Conservation (phyloP, 2,888 invertebrate species). For the Oscheius myriophilus region DNA sequence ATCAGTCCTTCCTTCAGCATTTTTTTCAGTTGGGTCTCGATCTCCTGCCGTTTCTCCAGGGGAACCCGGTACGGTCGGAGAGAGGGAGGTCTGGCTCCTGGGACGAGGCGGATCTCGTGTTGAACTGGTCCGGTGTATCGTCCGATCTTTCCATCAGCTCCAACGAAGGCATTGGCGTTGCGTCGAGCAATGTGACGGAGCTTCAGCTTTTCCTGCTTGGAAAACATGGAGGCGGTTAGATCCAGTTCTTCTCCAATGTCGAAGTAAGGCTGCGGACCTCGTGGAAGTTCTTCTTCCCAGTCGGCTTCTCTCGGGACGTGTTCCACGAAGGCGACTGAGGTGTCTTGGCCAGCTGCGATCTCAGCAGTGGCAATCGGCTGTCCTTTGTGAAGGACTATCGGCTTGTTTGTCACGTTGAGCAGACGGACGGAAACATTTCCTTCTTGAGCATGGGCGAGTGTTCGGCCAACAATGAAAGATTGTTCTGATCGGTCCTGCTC, state of each 20-base stretch:
- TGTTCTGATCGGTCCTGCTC: too few relatives aligned
- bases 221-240: too few relatives aligned
- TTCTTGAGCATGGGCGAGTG: too few relatives aligned
- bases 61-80: not conserved
- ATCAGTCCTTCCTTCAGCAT: too few relatives aligned
- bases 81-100: not conserved
- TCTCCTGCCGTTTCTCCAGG: too few relatives aligned
- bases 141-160: not conserved
- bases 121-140: not conserved
- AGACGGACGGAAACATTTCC: too few relatives aligned
- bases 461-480: too few relatives aligned
- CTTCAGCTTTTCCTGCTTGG: not conserved
- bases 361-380: not conserved
- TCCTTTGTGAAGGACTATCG: not conserved
- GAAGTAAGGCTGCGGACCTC: not conserved
- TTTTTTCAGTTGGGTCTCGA: too few relatives aligned
- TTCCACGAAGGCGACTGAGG: too few relatives aligned
- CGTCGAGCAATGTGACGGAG: not conserved
- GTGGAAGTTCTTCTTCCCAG: not conserved
- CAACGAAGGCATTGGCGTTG: not conserved
- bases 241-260: not conserved
- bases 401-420: too few relatives aligned
- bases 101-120: not conserved
- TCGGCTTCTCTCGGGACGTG: not conserved
- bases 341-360: too few relatives aligned